Conservation (phyloP, 2,888 invertebrate species). For the Acrobasis repandana region DNA sequence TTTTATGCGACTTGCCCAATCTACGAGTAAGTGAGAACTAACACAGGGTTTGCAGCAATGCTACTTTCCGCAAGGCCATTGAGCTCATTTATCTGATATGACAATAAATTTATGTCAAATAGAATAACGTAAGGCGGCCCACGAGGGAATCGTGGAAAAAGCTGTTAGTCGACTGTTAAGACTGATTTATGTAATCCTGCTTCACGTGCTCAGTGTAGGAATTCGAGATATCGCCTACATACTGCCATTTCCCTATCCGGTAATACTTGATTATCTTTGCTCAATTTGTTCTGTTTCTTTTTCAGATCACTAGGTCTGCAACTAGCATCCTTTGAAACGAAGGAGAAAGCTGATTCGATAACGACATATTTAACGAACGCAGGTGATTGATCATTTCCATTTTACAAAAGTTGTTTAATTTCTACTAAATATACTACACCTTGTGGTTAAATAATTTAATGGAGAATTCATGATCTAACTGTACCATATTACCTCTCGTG, state of each 20-base stretch:
- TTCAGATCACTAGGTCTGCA: constrained; percentile 91
- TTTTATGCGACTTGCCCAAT: no score
- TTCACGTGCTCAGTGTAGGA: background rate
- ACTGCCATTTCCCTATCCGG: background rate
- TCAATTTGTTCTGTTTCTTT: constrained; percentile 30
- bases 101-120: background rate
- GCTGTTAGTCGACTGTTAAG: background rate
- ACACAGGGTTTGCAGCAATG: no score
- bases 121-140: background rate
- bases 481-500: no score
- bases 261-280: background rate
- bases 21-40: no score
- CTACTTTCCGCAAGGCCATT: no score
- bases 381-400: constrained; percentile 67
- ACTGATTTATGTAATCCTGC: constrained; percentile 9
- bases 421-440: no score
- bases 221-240: background rate
- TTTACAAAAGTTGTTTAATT: background rate
- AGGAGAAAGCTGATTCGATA: constrained; percentile 93
- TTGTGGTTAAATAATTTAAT: no score
- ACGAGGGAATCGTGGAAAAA: constrained; percentile 1
- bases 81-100: background rate
- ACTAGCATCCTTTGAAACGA: constrained; percentile 92
- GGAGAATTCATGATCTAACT: no score
- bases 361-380: constrained; percentile 92